These are phyloP conservation scores for Gallinago jamesoni DNA, from an alignment of 2,113 vertebrate species.

Conservation along the genomic window DNA sequence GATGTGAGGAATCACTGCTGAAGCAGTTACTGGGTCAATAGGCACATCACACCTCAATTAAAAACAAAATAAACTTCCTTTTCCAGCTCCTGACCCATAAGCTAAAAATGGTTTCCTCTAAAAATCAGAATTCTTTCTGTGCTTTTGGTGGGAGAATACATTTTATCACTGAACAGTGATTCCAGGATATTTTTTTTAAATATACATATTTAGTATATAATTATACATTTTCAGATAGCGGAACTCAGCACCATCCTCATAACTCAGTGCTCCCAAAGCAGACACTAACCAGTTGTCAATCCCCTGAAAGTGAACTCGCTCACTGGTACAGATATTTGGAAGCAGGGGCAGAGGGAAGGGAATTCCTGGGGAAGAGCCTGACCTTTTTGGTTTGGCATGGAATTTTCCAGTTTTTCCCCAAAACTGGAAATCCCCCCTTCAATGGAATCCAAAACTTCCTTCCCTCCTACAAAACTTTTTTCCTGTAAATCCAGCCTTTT, in stretches of 20 bases:
- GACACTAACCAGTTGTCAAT: neutral
- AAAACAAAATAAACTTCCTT: neutral
- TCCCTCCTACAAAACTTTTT: neutral
- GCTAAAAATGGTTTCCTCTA: neutral
- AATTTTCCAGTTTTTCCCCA: neutral
- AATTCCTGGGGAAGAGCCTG: neutral
- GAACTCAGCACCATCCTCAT: neutral
- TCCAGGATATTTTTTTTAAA: neutral
- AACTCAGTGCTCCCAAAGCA: neutral
- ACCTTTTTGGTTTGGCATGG: neutral
- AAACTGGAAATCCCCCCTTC: neutral
- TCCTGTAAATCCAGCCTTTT: neutral
- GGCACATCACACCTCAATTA: neutral
- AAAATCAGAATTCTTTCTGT: neutral
- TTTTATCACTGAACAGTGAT: neutral
- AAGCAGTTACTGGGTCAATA: neutral
- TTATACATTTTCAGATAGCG: neutral
- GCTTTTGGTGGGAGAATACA: neutral
- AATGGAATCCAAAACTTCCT: neutral
- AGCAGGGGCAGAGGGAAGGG: accelerated
- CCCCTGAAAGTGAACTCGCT: neutral
- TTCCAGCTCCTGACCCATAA: neutral
- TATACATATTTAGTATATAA: accelerated
- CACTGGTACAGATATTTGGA: neutral
- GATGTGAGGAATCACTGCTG: accelerated